Percentiles rank a stretch among this genome's conserved stretches.
These are phyloP conservation scores for Danio tinwini DNA, from an alignment of 2,797 vertebrate genomes.

Conservation along the genomic window DNA sequence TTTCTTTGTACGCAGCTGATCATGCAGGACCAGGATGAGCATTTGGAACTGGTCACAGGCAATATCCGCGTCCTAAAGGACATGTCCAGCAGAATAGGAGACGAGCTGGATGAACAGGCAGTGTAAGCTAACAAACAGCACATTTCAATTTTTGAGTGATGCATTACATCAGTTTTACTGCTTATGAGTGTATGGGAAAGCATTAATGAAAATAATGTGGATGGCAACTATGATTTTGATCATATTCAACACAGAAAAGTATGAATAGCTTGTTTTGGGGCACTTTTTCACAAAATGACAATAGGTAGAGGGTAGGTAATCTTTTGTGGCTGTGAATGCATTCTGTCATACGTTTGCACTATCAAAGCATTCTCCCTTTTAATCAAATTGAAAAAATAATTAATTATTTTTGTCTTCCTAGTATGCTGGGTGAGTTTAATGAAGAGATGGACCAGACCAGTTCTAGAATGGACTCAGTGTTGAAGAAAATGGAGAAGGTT, in stretches of 20 bases:
- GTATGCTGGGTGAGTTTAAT: slow-evolving; percentile 83
- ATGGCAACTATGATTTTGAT: too few species aligned
- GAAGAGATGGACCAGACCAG: slow-evolving; percentile 87
- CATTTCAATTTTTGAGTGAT: too few species aligned
- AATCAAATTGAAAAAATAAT: not conserved
- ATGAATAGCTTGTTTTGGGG: too few species aligned
- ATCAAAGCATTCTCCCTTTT: too few species aligned
- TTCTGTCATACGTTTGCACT: too few species aligned
- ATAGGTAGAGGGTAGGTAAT: too few species aligned
- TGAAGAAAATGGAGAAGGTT: slow-evolving; percentile 86
- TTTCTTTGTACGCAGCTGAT: slow-evolving; percentile 75
- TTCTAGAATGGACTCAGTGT: slow-evolving; percentile 82
- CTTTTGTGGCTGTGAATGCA: too few species aligned
- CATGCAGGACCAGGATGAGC: slow-evolving; percentile 84
- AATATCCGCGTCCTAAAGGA: slow-evolving; percentile 87
- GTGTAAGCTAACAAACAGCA: slow-evolving; percentile 72
- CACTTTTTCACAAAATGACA: too few species aligned
- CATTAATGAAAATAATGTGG: too few species aligned
- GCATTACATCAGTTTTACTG: too few species aligned
- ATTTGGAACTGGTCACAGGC: slow-evolving; percentile 85
- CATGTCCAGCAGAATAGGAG: slow-evolving; percentile 83
- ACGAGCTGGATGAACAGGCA: slow-evolving; percentile 86
- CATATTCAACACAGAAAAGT: too few species aligned
- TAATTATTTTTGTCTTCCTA: slow-evolving; percentile 42
- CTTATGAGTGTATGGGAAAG: too few species aligned